These are phyloP conservation scores for Pelecanus crispus DNA, from an alignment of 2,113 vertebrate species.

Conservation along the genomic window DNA sequence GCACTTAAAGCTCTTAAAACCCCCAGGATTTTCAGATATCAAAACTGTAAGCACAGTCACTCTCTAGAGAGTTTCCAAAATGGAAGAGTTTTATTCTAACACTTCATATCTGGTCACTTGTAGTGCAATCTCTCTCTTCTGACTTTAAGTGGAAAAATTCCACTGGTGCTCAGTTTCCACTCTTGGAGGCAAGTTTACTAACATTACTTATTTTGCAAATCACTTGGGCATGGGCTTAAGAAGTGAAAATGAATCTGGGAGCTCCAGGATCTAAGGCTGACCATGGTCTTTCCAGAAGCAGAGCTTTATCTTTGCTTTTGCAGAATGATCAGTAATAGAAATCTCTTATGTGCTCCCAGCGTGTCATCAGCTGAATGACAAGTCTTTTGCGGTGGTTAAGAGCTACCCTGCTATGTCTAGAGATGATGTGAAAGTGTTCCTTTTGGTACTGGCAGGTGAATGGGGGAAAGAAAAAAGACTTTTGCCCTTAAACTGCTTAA, in stretches of 20 bases:
- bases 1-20: not conserved
- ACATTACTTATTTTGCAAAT: not conserved
- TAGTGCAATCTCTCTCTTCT: not conserved
- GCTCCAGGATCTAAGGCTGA: not conserved
- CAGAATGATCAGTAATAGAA: not conserved
- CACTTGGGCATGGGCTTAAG: not conserved
- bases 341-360: not conserved
- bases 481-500: not conserved
- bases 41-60: not conserved
- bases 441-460: not conserved
- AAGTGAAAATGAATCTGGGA: not conserved
- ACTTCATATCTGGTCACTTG: not conserved
- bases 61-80: not conserved
- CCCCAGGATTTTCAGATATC: accelerated
- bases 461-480: not conserved
- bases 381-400: not conserved
- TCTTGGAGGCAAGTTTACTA: not conserved
- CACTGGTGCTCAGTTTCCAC: not conserved
- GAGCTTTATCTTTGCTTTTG: not conserved
- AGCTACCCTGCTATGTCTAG: not conserved
- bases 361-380: not conserved
- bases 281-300: not conserved
- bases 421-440: not conserved
- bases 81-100: not conserved
- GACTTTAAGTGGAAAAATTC: not conserved